Evolutionary conservation across 2,888 invertebrate genomes (phyloP).

Genomic region (Micropterix aruncella): DNA sequence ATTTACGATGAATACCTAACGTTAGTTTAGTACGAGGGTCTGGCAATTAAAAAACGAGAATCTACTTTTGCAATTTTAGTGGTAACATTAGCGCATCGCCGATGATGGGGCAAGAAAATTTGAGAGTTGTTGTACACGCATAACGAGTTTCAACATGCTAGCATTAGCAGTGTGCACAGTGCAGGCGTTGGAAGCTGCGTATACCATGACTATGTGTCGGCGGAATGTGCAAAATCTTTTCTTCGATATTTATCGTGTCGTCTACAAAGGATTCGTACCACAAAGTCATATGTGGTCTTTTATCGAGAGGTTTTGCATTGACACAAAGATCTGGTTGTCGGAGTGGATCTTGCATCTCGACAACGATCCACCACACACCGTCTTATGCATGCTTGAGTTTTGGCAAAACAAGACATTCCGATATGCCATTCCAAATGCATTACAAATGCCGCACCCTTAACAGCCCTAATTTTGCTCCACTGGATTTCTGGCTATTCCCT

Average conservation of each 20-base stretch:
- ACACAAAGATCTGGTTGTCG: no score
- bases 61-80: not conserved
- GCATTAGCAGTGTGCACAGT: constrained; percentile 1
- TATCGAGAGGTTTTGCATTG: no score
- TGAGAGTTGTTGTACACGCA: not conserved
- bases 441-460: not conserved
- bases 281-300: no score
- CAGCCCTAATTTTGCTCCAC: not conserved
- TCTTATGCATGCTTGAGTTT: not conserved
- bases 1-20: no score
- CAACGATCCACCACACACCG: not conserved
- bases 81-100: not conserved
- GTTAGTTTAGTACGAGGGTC: no score
- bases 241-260: no score
- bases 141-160: not conserved
- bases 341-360: no score
- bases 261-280: no score
- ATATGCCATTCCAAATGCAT: not conserved
- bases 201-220: no score
- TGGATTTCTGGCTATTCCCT: not conserved
- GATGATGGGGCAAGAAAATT: no score
- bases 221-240: no score
- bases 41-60: not conserved
- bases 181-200: not conserved
- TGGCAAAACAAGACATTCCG: not conserved